Percentiles rank a stretch among this genome's conserved stretches.
Evolutionary conservation across 2,113 vertebrate genomes (phyloP).

Genomic region (Tragelaphus strepsiceros): DNA sequence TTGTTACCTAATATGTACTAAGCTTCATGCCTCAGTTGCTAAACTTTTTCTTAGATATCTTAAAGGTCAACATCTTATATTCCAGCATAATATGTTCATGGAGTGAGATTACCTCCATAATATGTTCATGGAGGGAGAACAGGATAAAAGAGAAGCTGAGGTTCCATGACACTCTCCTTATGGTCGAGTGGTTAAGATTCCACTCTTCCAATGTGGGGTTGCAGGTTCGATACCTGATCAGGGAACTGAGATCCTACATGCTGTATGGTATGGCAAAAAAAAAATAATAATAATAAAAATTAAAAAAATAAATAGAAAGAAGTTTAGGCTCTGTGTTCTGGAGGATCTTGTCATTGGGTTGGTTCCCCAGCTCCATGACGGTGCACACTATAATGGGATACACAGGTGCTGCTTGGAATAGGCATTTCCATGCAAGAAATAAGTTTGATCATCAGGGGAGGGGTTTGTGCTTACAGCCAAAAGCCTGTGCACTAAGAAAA

Average conservation of each 20-base stretch:
- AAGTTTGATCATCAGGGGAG: not conserved
- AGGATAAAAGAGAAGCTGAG: not conserved
- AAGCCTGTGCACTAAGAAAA: constrained; percentile 11
- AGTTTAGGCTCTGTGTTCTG: not conserved
- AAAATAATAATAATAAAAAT: not conserved
- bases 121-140: not conserved
- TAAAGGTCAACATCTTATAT: not conserved
- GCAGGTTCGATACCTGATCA: not conserved
- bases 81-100: not conserved
- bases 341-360: not conserved
- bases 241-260: not conserved
- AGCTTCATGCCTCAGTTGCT: not conserved
- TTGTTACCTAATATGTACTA: not conserved
- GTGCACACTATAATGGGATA: not conserved
- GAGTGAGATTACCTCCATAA: not conserved
- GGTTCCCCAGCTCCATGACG: not conserved
- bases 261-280: not conserved
- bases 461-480: constrained; percentile 13
- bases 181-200: not conserved
- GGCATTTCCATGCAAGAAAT: constrained; percentile 28
- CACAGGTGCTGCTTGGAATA: constrained; percentile 16
- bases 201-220: not conserved
- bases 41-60: not conserved
- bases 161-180: not conserved
- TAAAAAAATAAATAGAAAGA: not conserved